phyloP scores from a whole-genome alignment of 2,888 invertebrate genomes.

The Physocephala rufipes region DNA sequence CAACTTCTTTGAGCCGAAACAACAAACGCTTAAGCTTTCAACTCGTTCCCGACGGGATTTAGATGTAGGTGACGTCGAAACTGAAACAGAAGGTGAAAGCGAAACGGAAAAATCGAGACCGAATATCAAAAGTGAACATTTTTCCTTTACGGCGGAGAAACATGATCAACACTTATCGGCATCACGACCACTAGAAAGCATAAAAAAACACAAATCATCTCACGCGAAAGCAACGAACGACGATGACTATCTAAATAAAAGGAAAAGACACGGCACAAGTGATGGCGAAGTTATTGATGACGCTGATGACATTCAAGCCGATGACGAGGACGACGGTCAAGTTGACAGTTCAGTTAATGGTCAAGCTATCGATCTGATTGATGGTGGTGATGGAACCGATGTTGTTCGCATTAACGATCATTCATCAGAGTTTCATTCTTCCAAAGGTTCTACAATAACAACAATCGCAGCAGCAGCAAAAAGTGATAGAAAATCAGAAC shows the following conservation, averaged over 20 bases:
- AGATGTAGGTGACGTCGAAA: background rate
- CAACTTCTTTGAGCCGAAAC: background rate
- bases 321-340: background rate
- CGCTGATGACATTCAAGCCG: background rate
- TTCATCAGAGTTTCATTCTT: background rate
- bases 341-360: background rate
- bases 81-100: background rate
- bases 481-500: background rate
- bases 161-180: background rate
- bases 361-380: background rate
- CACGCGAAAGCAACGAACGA: background rate
- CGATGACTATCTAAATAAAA: no score
- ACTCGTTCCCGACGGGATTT: slow-evolving; percentile 17
- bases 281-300: no score
- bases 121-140: slow-evolving; percentile 3
- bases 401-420: background rate
- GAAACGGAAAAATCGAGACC: background rate
- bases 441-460: background rate
- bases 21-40: slow-evolving; percentile 3
- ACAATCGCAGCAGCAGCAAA: background rate
- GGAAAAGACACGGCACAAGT: no score
- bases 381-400: background rate
- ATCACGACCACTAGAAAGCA: background rate
- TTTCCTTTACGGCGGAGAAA: background rate
- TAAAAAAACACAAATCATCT: slow-evolving; percentile 4